Conservation (phyloP, 1,140 invertebrate species). For the Wasmannia auropunctata region DNA sequence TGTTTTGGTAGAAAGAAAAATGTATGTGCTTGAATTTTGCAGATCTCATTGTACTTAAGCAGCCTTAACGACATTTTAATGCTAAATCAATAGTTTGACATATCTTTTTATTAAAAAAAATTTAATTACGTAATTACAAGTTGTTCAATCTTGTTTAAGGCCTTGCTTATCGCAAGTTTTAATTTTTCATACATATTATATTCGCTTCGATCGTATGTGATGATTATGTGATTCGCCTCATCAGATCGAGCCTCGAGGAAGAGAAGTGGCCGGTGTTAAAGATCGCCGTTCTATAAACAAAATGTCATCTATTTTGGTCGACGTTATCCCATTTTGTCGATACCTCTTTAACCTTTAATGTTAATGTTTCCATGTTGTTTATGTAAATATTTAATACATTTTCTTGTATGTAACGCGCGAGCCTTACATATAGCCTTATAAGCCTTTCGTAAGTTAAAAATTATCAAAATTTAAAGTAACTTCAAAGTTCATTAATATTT, state of each 20-base stretch:
- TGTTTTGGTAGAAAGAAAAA: background rate
- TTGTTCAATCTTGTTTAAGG: background rate
- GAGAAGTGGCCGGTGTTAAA: background rate
- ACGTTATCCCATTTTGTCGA: background rate
- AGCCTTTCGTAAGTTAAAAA: slow-evolving; percentile 9
- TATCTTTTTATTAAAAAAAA: background rate
- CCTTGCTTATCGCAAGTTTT: background rate
- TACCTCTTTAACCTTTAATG: slow-evolving; percentile 25
- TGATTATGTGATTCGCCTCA: background rate
- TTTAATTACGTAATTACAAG: background rate
- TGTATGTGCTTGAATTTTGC: background rate
- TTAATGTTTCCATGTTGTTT: background rate
- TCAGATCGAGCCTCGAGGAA: background rate
- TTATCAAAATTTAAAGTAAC: background rate
- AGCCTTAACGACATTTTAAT: background rate
- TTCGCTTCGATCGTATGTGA: background rate
- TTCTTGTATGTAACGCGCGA: background rate
- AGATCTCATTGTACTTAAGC: background rate
- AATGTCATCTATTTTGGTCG: slow-evolving; percentile 25
- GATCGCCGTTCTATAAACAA: background rate
- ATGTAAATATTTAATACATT: slow-evolving; percentile 9
- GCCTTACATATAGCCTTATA: background rate
- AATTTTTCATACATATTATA: background rate
- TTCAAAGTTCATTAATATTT: background rate
- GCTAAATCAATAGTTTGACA: background rate